Evolutionary conservation across 1,140 invertebrate genomes (phyloP), one percentile per base, ranked within the genome.

Genomic region (Telenomus remus): DNA sequence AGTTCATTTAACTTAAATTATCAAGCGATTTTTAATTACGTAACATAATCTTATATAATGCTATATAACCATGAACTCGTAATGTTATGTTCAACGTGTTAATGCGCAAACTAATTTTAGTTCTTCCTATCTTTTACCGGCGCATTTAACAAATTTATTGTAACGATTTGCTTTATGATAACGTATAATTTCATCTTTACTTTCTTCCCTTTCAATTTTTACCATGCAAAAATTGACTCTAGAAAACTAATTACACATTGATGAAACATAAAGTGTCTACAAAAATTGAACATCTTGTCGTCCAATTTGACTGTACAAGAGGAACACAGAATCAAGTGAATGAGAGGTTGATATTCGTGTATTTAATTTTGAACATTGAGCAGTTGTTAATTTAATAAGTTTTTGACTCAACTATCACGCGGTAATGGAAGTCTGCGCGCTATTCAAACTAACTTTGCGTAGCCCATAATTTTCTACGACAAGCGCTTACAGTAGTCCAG

Each of bases 401-500:
- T 71, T 70, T 71, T 71, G 48, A 57, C 47, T 53, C 12, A 71
- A 64, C 59, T 71, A 71, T 71, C 46, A 50, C 39, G 46, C 15
- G 34, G 48, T 39, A 60, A n/a, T 64, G 48, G 60, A 72, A 72
- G 56, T 59, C 60, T 64, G 43, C 34, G 54, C 42, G 27, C 54
- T 64, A 72, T 72, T 64, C 59, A 72, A 57, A 64, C 59, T 64
- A 72, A 64, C 57, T 71, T 71, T 10, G 57, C 57, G 50, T 55
- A 71, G 55, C 54, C 69, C 60, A 72, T 72, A 72, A 72, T 72
- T 72, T 72, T 64, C 59, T 57, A 64, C 48, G 69, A 72, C 69
- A 72, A 72, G 47, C 59, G 54, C 43, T 72, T 72, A 63, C 64
- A 64, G 57, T 71, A 71, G 60, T 64, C 60, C 54, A 49, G 15